Base-by-base conservation (phyloP, 2,888 invertebrate genomes). In the Rhopalosiphum nymphaeae region DNA sequence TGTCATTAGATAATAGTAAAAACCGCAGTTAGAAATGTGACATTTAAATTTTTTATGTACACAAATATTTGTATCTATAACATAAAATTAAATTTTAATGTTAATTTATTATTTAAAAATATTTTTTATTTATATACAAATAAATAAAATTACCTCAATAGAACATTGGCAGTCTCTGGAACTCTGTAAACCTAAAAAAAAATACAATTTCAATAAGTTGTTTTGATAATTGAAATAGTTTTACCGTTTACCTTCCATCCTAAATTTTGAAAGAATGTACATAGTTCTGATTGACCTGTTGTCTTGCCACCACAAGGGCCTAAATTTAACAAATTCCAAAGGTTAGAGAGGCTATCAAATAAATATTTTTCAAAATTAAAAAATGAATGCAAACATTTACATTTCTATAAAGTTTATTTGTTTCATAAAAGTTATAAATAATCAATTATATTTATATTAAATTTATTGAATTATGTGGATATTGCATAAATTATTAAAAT, bases 221-320 rank as follows among this genome's bases (percentile, higher is more conserved):
- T 44, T 53, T 86, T 26, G 29, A 56, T 13, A 42, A 44, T 49
- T 25, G 2, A 78, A 36, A 92, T 78, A 78, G 42, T 53, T 86
- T n/a, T 42, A 29, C n/a, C 29, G n/a, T 86, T 89, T 94, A 95
- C 95, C 98, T 99, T 99, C 99, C 99, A 99, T 96, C 99, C 99
- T 95, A 99, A 97, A 96, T 99, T 99, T 96, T 99, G 99, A 96
- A 99, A 99, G 97, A 99, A 99, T 95, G 99, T 99, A 96, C 98
- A 98, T 95, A 99, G 96, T 95, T 99, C 97, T 91, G 98, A 98
- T 96, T 99, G 99, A 91, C 99, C 99, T 61, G 99, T 99, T 95
- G 99, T 99, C 97, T 99, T 99, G 95, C 99, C 99, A 95, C 99
- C 99, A 96, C 99, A 99, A 95, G 99, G 99, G 95, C 99, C 99